Percentiles rank a stretch among this genome's conserved stretches.
Evolutionary conservation across 2,888 invertebrate genomes (phyloP).

Genomic region (Macaria liturata): DNA sequence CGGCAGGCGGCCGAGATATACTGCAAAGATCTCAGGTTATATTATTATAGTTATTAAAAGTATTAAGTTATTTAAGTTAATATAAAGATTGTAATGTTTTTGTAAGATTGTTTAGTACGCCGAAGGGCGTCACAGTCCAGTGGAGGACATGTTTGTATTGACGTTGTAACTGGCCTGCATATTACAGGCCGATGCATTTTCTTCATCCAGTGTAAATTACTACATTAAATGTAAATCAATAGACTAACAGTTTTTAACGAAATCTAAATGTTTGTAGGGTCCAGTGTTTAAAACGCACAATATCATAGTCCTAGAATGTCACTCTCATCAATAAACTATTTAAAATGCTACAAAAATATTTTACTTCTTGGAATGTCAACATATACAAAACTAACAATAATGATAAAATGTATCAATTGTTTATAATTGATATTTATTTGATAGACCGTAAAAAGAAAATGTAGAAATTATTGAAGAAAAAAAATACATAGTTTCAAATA

Average conservation of each 20-base stretch:
- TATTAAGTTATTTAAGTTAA: slow-evolving; percentile 84
- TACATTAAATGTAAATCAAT: slow-evolving; percentile 77
- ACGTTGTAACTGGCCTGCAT: slow-evolving; percentile 60
- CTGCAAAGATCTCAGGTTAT: slow-evolving; percentile 82
- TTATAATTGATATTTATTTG: slow-evolving; percentile 81
- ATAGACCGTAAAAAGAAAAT: slow-evolving; percentile 78
- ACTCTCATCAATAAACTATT: slow-evolving; percentile 73
- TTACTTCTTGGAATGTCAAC: slow-evolving; percentile 76
- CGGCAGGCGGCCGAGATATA: slow-evolving; percentile 33
- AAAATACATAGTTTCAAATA: slow-evolving; percentile 81
- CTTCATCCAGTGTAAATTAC: slow-evolving; percentile 76
- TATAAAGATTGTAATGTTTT: slow-evolving; percentile 77
- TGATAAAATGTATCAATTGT: slow-evolving; percentile 76
- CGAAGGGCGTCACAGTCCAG: slow-evolving; percentile 64
- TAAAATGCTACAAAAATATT: slow-evolving; percentile 69
- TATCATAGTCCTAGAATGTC: slow-evolving; percentile 78
- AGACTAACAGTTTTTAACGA: slow-evolving; percentile 77
- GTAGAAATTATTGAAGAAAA: slow-evolving; percentile 77
- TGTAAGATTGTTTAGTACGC: slow-evolving; percentile 77
- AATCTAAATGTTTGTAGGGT: slow-evolving; percentile 83
- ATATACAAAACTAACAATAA: slow-evolving; percentile 76
- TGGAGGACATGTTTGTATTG: slow-evolving; percentile 61
- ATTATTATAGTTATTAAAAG: slow-evolving; percentile 81
- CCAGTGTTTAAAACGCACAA: slow-evolving; percentile 83
- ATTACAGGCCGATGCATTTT: slow-evolving; percentile 68